phyloP scores from a whole-genome alignment of 30 jellyfish, hydroid and myxozoan genomes.

The Pelagia noctiluca region DNA sequence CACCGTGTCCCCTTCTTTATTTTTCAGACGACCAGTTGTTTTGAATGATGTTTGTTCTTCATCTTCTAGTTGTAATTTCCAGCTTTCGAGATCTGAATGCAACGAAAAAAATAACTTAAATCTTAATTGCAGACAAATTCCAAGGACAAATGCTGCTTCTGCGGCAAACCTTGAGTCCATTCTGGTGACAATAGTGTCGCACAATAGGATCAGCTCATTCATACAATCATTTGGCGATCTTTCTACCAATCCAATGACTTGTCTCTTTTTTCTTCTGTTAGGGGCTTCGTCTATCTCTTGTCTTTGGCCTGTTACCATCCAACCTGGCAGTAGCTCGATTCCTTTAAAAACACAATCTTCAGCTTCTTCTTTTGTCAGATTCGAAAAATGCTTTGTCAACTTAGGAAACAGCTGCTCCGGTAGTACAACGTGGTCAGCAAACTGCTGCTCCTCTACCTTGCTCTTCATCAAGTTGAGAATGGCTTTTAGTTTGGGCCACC shows the following conservation, averaged over 20 bases:
- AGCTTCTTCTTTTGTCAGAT: neutral
- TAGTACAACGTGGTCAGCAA: neutral
- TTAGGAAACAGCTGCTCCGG: neutral
- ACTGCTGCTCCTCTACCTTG: constrained; percentile 24
- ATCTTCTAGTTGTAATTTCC: no score
- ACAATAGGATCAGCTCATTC: constrained; percentile 20
- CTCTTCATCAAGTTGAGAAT: constrained; percentile 23
- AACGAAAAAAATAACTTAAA: no score
- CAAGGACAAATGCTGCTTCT: constrained; percentile 31
- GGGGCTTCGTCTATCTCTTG: constrained; percentile 33
- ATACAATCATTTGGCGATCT: constrained; percentile 40
- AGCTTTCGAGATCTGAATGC: no score
- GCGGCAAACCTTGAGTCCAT: constrained; percentile 31
- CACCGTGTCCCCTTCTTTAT: no score
- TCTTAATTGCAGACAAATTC: constrained; percentile 23
- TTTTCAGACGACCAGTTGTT: no score
- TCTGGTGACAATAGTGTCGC: constrained; percentile 17
- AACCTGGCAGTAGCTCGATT: neutral
- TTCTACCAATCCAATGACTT: constrained; percentile 28
- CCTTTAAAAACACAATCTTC: neutral
- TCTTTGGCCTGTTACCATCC: neutral
- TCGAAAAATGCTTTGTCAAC: no score
- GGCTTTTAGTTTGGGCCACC: constrained; percentile 27
- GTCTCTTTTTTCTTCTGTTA: constrained; percentile 24
- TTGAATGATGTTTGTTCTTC: no score